Evolutionary conservation across 2,113 vertebrate species (phyloP).

Genomic region (Delphinapterus leucas): DNA sequence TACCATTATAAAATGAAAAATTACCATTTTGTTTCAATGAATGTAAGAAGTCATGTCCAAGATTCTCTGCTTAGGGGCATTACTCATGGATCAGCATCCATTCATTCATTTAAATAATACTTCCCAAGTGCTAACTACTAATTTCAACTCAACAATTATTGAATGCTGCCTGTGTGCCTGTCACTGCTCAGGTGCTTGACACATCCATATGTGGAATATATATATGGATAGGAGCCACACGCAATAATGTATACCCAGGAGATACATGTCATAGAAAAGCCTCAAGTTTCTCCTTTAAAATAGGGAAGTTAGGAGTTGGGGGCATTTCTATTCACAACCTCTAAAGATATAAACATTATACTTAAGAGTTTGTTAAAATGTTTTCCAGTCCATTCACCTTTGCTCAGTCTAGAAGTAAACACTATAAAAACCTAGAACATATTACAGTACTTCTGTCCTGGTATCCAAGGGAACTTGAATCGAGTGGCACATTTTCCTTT

Average conservation of each 20-base stretch:
- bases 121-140: neutral
- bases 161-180: neutral
- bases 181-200: neutral
- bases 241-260: neutral
- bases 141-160: neutral
- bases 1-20: neutral
- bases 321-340: neutral
- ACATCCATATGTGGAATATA: neutral
- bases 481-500: neutral
- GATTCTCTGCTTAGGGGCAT: neutral
- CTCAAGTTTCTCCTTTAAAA: neutral
- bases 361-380: neutral
- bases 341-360: neutral
- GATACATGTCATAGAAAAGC: neutral
- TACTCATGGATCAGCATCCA: neutral
- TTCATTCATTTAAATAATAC: neutral
- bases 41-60: neutral
- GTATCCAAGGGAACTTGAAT: neutral
- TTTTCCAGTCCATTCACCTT: neutral
- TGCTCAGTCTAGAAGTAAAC: slow-evolving; percentile 5
- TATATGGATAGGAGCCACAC: neutral
- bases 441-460: neutral
- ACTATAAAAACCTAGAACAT: neutral
- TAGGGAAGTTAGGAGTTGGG: neutral
- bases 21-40: neutral